Evolutionary conservation across 2,888 invertebrate species (phyloP).

Genomic region (Alloplasta piceator): DNA sequence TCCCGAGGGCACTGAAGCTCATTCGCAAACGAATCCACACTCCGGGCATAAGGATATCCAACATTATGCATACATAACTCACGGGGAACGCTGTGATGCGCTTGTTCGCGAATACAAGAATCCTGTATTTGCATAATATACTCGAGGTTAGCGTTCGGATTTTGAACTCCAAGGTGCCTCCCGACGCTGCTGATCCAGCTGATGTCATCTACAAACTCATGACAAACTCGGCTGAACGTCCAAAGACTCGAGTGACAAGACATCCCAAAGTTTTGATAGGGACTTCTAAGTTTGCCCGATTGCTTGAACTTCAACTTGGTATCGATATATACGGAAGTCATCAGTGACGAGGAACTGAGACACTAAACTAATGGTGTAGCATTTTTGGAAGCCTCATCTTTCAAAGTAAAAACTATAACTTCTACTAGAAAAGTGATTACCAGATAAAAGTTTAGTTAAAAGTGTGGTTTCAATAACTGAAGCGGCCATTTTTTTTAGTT

Average conservation of each 20-base stretch:
- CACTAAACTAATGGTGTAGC: too few species aligned
- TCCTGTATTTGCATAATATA: slow-evolving; percentile 5
- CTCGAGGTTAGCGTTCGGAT: background rate
- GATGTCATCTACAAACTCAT: background rate
- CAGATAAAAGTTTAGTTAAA: too few species aligned
- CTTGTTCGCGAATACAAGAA: background rate
- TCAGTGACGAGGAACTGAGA: too few species aligned
- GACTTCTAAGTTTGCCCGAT: background rate
- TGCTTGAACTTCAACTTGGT: too few species aligned
- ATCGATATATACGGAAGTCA: too few species aligned
- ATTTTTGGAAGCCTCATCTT: too few species aligned
- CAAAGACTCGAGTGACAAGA: background rate
- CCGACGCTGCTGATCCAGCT: background rate
- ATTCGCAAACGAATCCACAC: slow-evolving; percentile 52
- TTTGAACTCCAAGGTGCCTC: background rate
- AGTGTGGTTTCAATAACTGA: too few species aligned
- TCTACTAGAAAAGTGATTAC: too few species aligned
- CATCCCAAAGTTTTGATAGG: background rate
- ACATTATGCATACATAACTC: background rate
- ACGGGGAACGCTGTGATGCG: background rate
- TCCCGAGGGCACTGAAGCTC: slow-evolving; percentile 40
- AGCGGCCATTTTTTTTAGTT: too few species aligned
- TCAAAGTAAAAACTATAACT: too few species aligned
- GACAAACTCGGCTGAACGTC: background rate
- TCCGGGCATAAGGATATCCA: too few species aligned